Conservation (phyloP, 2,113 vertebrate genomes). For the Sander lucioperca region DNA sequence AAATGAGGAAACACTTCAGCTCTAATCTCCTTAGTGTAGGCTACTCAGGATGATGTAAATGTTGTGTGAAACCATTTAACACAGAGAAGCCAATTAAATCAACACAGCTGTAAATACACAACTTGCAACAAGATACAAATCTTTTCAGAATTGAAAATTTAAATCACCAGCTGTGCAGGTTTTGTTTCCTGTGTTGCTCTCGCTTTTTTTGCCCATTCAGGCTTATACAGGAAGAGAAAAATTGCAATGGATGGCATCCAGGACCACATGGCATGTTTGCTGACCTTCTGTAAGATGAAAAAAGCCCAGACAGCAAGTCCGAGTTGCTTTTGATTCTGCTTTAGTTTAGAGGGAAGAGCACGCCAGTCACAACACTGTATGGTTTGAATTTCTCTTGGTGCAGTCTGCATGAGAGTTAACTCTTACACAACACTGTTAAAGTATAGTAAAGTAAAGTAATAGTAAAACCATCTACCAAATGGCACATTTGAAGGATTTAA, state of each 20-base stretch:
- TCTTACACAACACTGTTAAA: not conserved
- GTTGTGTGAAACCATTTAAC: not conserved
- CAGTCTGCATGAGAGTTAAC: constrained; percentile 19
- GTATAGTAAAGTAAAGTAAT: no score
- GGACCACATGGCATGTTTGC: constrained; percentile 37
- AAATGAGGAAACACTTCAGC: not conserved
- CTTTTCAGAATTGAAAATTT: constrained; percentile 4
- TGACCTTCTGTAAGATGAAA: constrained; percentile 46
- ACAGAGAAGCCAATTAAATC: not conserved
- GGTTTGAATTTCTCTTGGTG: constrained; percentile 18
- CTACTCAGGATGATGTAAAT: not conserved
- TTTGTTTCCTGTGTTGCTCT: constrained; percentile 32
- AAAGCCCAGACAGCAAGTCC: constrained; percentile 44
- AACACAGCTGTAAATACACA: not conserved
- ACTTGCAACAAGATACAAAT: not conserved
- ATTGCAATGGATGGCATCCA: not conserved
- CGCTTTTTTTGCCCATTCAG: constrained; percentile 9
- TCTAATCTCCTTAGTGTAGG: constrained; percentile 2
- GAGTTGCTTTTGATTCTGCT: constrained; percentile 41
- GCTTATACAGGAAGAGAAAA: constrained; percentile 1
- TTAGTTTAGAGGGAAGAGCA: constrained; percentile 19
- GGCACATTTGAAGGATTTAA: not conserved
- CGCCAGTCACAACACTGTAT: not conserved
- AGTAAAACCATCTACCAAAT: not conserved
- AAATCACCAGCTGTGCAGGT: constrained; percentile 39